phyloP scores from a whole-genome alignment of 2,797 vertebrate species.

The Synaphobranchus kaupii region DNA sequence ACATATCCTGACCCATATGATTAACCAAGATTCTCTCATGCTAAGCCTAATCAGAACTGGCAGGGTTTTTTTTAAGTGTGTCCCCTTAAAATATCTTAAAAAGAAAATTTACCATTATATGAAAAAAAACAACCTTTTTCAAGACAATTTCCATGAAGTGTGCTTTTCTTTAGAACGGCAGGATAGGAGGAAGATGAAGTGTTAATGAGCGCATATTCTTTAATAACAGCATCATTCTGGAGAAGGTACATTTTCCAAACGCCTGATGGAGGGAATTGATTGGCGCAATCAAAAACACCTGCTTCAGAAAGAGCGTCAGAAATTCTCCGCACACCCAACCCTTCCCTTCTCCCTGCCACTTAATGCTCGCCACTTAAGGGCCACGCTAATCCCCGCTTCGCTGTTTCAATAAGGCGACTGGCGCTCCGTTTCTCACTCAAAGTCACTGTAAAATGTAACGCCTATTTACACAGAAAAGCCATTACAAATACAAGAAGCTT shows the following conservation, averaged over 20 bases:
- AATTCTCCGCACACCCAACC: slow-evolving; percentile 41
- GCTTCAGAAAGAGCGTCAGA: slow-evolving; percentile 40
- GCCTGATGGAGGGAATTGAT: background rate
- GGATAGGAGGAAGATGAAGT: background rate
- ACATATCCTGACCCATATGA: background rate
- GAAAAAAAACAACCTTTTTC: background rate
- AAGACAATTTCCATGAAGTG: slow-evolving; percentile 5
- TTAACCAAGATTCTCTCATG: background rate
- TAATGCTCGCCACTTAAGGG: slow-evolving; percentile 35
- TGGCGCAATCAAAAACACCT: slow-evolving; percentile 48
- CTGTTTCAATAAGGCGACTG: slow-evolving; percentile 34
- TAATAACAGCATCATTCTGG: slow-evolving; percentile 34
- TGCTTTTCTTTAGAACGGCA: background rate
- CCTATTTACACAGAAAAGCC: slow-evolving; percentile 66
- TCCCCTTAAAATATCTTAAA: background rate
- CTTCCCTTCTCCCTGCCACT: slow-evolving; percentile 47
- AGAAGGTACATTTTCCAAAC: background rate
- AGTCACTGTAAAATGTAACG: slow-evolving; percentile 55
- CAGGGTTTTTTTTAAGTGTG: background rate
- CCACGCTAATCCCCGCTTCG: slow-evolving; percentile 43
- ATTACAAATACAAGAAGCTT: slow-evolving; percentile 59
- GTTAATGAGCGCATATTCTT: slow-evolving; percentile 1
- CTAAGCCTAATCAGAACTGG: background rate
- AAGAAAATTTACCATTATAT: background rate
- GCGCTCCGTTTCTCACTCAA: slow-evolving; percentile 53